Percentiles rank a stretch among this genome's conserved stretches.
These are phyloP conservation scores for Agonopterix arenella DNA, from an alignment of 2,888 invertebrate species.

Conservation along the genomic window DNA sequence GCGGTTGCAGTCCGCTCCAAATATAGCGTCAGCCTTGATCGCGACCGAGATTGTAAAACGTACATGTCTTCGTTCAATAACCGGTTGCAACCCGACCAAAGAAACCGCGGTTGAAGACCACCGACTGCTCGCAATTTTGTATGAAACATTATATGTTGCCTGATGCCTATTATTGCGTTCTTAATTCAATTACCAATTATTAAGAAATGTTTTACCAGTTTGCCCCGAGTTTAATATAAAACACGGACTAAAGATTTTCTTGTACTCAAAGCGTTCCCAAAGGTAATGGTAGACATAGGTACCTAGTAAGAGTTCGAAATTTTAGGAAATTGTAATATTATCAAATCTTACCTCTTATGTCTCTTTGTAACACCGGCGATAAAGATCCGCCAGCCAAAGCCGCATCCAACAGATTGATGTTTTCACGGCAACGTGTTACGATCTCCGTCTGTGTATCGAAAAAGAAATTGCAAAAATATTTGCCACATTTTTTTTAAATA, in stretches of 20 bases:
- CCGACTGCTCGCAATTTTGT: constrained; percentile 48
- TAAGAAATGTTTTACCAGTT: not conserved
- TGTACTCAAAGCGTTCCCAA: not conserved
- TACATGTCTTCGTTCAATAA: constrained; percentile 29
- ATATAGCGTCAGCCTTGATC: constrained; percentile 31
- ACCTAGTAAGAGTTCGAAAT: too few relatives aligned
- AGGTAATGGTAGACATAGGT: too few relatives aligned
- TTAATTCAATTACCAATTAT: constrained; percentile 22
- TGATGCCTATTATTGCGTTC: constrained; percentile 25
- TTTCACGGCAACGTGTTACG: constrained; percentile 89
- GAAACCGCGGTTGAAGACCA: constrained; percentile 33
- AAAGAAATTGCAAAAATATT: constrained; percentile 5
- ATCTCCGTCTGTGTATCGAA: constrained; percentile 84
- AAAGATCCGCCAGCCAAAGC: constrained; percentile 77
- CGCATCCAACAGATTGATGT: constrained; percentile 87
- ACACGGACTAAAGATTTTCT: not conserved
- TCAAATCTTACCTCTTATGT: constrained; percentile 75
- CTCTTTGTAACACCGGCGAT: constrained; percentile 73
- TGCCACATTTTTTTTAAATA: constrained; percentile 1
- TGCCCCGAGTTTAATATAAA: too few relatives aligned
- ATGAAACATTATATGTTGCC: constrained; percentile 46
- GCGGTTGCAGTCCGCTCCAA: constrained; percentile 15
- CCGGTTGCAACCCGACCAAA: constrained; percentile 46
- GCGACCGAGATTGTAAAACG: constrained; percentile 24
- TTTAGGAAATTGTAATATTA: not conserved